Conservation (phyloP, 2,888 invertebrate genomes). For the Protophormia terraenovae region DNA sequence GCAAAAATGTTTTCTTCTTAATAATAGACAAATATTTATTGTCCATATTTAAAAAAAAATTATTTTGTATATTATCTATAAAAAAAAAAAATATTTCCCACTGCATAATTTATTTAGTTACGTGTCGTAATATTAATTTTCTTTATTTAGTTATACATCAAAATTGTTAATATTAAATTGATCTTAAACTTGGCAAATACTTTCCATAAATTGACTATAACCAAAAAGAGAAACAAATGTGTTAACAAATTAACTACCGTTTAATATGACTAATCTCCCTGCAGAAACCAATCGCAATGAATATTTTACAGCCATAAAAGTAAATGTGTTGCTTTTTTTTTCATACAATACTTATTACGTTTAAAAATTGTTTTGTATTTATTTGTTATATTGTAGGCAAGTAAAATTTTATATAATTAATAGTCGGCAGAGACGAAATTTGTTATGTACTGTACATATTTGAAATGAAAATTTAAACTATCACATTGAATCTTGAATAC, state of each 20-base stretch:
- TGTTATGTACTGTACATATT: background rate
- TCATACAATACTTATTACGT: background rate
- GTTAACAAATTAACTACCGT: conserved; percentile 14
- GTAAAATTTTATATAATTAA: background rate
- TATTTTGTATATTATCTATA: too few species aligned
- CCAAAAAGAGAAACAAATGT: background rate
- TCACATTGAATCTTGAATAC: background rate
- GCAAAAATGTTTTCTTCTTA: too few species aligned
- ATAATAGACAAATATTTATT: too few species aligned
- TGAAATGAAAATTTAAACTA: too few species aligned
- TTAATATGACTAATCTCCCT: conserved; percentile 8
- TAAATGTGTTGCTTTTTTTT: conserved; percentile 5
- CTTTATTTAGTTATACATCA: background rate
- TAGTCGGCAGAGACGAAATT: background rate
- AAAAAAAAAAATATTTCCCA: too few species aligned
- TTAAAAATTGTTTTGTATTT: background rate
- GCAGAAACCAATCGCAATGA: background rate
- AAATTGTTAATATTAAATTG: background rate
- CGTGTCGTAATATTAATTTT: background rate
- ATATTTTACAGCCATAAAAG: background rate
- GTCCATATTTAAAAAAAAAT: too few species aligned
- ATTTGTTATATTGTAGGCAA: conserved; percentile 5
- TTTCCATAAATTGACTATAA: conserved; percentile 2
- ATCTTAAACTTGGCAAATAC: conserved; percentile 21
- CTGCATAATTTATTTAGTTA: background rate